Conservation (phyloP, 2,113 vertebrate genomes). For the Dunckerocampus dactyliophorus region DNA sequence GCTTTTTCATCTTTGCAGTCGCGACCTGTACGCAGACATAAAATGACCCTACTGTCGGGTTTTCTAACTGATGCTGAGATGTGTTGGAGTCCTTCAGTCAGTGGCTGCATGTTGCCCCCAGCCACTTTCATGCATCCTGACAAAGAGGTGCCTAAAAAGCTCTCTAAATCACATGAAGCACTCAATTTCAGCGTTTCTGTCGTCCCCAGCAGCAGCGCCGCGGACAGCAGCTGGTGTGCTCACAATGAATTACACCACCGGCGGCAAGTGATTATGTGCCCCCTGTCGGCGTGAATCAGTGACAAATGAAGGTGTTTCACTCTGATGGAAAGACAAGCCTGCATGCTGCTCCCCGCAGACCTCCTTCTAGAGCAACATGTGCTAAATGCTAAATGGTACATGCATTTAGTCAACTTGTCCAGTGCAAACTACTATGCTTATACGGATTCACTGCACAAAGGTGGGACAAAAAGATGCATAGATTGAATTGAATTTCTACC, state of each 20-base stretch:
- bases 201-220: slow-evolving; percentile 23
- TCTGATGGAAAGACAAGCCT: slow-evolving; percentile 33
- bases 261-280: slow-evolving; percentile 57
- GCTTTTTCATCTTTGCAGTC: no score
- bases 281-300: slow-evolving; percentile 48
- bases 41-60: no score
- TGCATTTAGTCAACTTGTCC: background rate
- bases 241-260: slow-evolving; percentile 54
- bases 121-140: background rate
- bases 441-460: no score
- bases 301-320: slow-evolving; percentile 52
- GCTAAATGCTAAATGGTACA: background rate
- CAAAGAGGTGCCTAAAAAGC: slow-evolving; percentile 3
- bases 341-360: slow-evolving; percentile 26
- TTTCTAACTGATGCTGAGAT: background rate
- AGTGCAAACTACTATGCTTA: no score
- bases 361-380: slow-evolving; percentile 12
- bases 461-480: no score
- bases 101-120: slow-evolving; percentile 2
- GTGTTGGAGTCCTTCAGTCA: slow-evolving; percentile 1
- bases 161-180: slow-evolving; percentile 32
- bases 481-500: no score
- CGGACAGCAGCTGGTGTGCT: slow-evolving; percentile 48
- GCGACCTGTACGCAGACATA: no score
- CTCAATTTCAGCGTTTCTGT: slow-evolving; percentile 24